Evolutionary conservation across 1,140 invertebrate species (phyloP), one percentile per base, ranked within the genome.

Genomic region (Argopecten irradians): DNA sequence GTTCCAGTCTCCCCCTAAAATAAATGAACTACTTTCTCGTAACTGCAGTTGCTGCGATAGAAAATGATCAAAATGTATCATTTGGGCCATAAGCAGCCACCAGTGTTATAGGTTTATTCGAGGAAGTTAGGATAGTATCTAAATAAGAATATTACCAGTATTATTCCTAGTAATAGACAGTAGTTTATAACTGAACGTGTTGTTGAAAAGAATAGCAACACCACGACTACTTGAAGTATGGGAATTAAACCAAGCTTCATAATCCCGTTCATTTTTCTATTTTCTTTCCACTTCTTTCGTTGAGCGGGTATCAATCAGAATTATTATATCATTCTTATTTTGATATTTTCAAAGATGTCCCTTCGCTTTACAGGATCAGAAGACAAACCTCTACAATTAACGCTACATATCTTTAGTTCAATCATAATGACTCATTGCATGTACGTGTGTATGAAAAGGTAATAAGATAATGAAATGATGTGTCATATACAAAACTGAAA

Each of bases 1-100:
- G 36, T 83, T 83, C 83, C 83, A 83, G 22, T 83, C 83, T 11
- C 83, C 83, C n/a, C n/a, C n/a, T n/a, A n/a, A n/a, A n/a, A n/a
- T n/a, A n/a, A n/a, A n/a, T n/a, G n/a, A n/a, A n/a, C n/a, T 83
- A 22, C 36, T 83, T 34, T 13, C 83, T 33, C 34, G 16, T 2
- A 33, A 34, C 36, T 83, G 2, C 11, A 83, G 34, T 33, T 83
- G 16, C 16, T 34, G n/a, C 22, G 34, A 34, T 16, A 83, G 8
- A 83, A 7, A 34, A 34, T 83, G 9, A 83, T 83, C 34, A 83
- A 83, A 83, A 14, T 13, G 34, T 34, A 16, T 33, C 8, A 83
- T 83, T 83, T 28, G 83, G 32, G 5, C 83, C 83, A 83, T 83
- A 83, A 33, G 16, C 83, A 5, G 22, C 83, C 8, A 8, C 83